A percentile compares a stretch with the other conserved stretches of the same genome.
phyloP scores from a whole-genome alignment of 2,113 vertebrate genomes.

The Rhipidura dahli region DNA sequence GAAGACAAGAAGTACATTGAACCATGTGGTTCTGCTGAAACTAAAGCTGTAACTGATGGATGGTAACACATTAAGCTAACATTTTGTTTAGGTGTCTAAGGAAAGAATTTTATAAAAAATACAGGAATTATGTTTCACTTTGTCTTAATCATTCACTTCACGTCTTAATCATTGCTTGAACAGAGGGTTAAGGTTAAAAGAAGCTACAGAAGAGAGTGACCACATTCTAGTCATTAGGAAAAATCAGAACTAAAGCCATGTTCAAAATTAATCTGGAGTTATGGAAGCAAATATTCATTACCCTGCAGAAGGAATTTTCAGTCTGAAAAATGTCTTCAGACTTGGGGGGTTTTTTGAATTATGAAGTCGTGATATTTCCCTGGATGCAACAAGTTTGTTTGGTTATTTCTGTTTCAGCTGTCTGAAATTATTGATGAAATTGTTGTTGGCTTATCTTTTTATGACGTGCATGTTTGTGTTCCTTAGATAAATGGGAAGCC shows the following conservation, averaged over 20 bases:
- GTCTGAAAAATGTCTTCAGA: neutral
- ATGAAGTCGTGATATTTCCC: neutral
- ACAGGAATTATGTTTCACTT: neutral
- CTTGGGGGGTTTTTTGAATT: neutral
- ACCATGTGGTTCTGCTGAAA: neutral
- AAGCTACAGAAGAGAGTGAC: neutral
- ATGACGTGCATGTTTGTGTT: conserved; percentile 55
- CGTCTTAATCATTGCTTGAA: neutral
- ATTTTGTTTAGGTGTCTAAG: neutral
- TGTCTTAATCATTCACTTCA: no score
- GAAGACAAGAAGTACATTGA: neutral
- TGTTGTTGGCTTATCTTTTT: neutral
- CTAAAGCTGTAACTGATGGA: neutral
- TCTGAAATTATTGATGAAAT: neutral
- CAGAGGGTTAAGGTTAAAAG: neutral
- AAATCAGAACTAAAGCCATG: neutral
- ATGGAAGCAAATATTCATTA: neutral
- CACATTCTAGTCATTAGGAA: neutral
- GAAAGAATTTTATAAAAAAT: neutral
- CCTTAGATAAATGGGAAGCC: conserved; percentile 86
- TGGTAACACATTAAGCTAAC: neutral
- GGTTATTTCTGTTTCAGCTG: neutral
- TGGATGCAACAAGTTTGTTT: neutral
- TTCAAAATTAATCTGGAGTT: neutral
- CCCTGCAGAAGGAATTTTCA: neutral